A percentile compares a stretch with the other conserved stretches of the same genome.
phyloP scores from a whole-genome alignment of 2,113 vertebrate genomes.

The Python bivittatus region DNA sequence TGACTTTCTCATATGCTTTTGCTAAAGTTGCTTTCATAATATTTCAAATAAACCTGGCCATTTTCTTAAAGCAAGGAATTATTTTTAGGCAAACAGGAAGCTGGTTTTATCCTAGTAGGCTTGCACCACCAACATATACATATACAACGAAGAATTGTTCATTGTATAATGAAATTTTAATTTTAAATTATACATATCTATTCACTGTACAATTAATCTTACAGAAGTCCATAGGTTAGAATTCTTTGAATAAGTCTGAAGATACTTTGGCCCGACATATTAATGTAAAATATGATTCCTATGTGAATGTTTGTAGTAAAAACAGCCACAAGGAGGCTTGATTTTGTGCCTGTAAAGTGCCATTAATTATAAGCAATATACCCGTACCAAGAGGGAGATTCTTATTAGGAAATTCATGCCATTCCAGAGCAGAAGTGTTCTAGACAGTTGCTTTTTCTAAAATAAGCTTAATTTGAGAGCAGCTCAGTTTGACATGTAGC shows the following conservation, averaged over 20 bases:
- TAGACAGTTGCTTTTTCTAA: background rate
- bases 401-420: background rate
- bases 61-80: conserved; percentile 48
- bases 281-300: background rate
- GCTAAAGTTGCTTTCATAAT: conserved; percentile 46
- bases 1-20: conserved; percentile 27
- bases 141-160: conserved; percentile 7
- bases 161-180: conserved; percentile 26
- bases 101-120: conserved; percentile 14
- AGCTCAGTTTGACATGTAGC: background rate
- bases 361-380: background rate
- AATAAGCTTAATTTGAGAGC: background rate
- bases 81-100: conserved; percentile 26
- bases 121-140: conserved; percentile 15
- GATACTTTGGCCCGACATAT: background rate
- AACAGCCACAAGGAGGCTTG: background rate
- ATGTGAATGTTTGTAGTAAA: background rate
- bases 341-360: background rate
- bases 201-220: background rate
- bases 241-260: background rate
- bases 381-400: background rate
- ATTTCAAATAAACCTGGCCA: conserved; percentile 36
- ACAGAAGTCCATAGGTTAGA: background rate
- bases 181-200: background rate
- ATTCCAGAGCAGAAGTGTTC: background rate